Evolutionary conservation across 2,113 vertebrate genomes (phyloP), one percentile per base, ranked within the genome.

Genomic region (Syngnathus floridae): DNA sequence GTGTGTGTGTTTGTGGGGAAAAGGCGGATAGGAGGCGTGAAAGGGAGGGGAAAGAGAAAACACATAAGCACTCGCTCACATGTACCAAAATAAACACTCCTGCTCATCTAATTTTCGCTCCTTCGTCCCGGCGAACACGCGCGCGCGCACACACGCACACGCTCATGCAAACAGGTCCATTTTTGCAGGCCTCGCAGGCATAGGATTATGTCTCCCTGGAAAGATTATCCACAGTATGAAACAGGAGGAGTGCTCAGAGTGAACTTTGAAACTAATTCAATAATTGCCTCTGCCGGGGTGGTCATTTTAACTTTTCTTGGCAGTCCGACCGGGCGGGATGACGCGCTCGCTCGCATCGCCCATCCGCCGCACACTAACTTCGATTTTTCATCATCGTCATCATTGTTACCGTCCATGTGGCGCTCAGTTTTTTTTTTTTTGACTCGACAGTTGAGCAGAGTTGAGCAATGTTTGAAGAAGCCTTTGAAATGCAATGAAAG

Each of bases 211-310:
- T 54, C 74, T 80, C 72, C 69, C 54, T 70, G 69, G 71, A 76
- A 91, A 92, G 90, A 90, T 92, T 90, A 88, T 88, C 91, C 91
- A 89, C 88, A 84, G 93, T 91, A 91, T 90, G 95, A 95, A 96
- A 98, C 92, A 86, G 82, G 93, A 97, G 92, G 89, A 82, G 82
- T 73, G 72, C 93, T 90, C 74, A 81, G 91, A 90, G 89, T 95
- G 93, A 97, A 96, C 94, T 95, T 95, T 91, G 85, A 91, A 92
- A 87, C 92, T 95, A 96, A 96, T 98, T 96, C 93, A 96, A 90
- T 98, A 95, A 97, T 98, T 97, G 92, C 91, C 92, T 93, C 93
- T 92, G 87, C 59, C 59, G 43, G 22, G 59, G 59, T 22, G 19
- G 12, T 43, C 7, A 16, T 56, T 56, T 61, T 16, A 9, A 4